Evolutionary conservation across 2,797 vertebrate genomes (phyloP).

Genomic region (Cuculus canorus): DNA sequence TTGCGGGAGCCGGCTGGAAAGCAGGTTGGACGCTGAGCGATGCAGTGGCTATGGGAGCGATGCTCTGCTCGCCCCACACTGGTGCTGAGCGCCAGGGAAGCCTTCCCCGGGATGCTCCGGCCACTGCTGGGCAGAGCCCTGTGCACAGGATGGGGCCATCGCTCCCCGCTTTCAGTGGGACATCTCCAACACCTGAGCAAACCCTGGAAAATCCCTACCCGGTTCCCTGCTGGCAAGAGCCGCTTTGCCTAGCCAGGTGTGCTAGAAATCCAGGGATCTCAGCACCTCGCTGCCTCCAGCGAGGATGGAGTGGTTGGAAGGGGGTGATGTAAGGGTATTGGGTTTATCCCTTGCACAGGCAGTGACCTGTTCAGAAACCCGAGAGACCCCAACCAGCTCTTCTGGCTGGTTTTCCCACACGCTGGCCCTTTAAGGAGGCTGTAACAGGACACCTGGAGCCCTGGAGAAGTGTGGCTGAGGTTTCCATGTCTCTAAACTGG

Average conservation of each 20-base stretch:
- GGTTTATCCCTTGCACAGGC: conserved; percentile 48
- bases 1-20: accelerated
- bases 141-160: accelerated
- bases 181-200: neutral
- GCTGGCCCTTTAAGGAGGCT: conserved; percentile 79
- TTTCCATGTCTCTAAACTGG: conserved; percentile 77
- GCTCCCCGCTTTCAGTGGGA: accelerated
- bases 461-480: conserved; percentile 65
- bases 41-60: neutral
- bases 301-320: neutral
- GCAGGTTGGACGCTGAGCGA: accelerated
- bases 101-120: neutral
- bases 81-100: accelerated
- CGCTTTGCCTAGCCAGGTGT: neutral
- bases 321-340: neutral
- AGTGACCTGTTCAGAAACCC: conserved; percentile 67
- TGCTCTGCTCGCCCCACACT: neutral
- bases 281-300: neutral
- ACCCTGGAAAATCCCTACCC: neutral
- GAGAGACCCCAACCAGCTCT: conserved; percentile 23
- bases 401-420: conserved; percentile 41
- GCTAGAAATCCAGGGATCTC: neutral
- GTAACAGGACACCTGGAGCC: conserved; percentile 86
- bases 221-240: neutral
- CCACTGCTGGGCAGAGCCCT: neutral